Evolutionary conservation across 2,888 invertebrate genomes (phyloP).

Genomic region (Xylota segnis): DNA sequence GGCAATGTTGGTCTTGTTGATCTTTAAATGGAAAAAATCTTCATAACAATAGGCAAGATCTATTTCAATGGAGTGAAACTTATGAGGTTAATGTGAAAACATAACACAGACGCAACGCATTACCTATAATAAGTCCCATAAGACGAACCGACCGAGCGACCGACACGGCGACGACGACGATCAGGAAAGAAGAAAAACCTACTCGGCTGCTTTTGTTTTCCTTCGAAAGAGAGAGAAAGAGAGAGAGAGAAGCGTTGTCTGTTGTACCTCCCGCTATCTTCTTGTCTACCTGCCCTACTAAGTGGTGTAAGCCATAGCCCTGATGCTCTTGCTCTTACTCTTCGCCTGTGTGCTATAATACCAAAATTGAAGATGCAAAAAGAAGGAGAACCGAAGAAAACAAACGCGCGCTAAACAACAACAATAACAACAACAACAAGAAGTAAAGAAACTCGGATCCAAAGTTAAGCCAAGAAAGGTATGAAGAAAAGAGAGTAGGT

Average conservation of each 20-base stretch:
- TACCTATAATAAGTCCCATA: not conserved
- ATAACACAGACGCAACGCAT: conserved; percentile 34
- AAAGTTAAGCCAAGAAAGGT: conserved; percentile 51
- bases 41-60: conserved; percentile 74
- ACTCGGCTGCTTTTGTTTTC: conserved; percentile 73
- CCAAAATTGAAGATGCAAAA: conserved; percentile 61
- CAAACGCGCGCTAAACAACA: conserved; percentile 6
- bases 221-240: too few species aligned
- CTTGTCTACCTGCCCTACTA: conserved; percentile 42
- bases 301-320: not conserved
- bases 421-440: conserved; percentile 7
- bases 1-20: conserved; percentile 60
- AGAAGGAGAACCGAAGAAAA: conserved; percentile 40
- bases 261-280: conserved; percentile 37
- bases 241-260: conserved; percentile 19
- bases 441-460: conserved; percentile 29
- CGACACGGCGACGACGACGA: conserved; percentile 4
- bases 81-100: conserved; percentile 76
- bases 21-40: conserved; percentile 65
- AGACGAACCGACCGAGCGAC: conserved; percentile 13
- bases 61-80: conserved; percentile 75
- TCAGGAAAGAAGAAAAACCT: conserved; percentile 64
- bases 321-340: not conserved
- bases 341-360: not conserved
- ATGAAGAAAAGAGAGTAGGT: conserved; percentile 30